phyloP scores from a whole-genome alignment of 2,797 vertebrate species.

The Arremon brunneinucha region DNA sequence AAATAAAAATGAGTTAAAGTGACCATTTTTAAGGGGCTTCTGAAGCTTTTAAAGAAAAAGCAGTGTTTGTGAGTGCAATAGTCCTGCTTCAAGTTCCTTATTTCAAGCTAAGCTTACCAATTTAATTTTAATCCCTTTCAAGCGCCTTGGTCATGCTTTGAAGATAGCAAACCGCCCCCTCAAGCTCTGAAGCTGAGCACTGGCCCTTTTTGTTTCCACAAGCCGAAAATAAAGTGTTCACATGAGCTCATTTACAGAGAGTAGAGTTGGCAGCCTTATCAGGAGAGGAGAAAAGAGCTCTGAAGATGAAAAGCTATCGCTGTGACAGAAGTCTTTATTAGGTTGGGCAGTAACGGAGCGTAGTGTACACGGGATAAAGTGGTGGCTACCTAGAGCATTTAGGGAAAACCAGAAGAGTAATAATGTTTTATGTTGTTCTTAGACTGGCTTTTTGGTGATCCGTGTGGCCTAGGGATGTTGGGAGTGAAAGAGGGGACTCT shows the following conservation, averaged over 20 bases:
- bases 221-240: conserved; percentile 74
- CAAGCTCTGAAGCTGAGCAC: conserved; percentile 55
- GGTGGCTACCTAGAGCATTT: conserved; percentile 71
- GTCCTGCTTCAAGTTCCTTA: conserved; percentile 38
- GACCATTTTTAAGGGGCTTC: not conserved
- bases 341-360: conserved; percentile 73
- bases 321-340: conserved; percentile 82
- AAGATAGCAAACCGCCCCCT: conserved; percentile 49
- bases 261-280: conserved; percentile 78
- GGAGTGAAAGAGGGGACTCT: not conserved
- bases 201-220: conserved; percentile 69
- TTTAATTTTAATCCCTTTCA: conserved; percentile 71
- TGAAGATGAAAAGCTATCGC: conserved; percentile 76
- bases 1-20: conserved; percentile 26
- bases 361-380: conserved; percentile 67
- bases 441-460: conserved; percentile 50
- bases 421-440: conserved; percentile 67
- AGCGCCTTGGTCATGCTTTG: conserved; percentile 57
- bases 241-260: conserved; percentile 77
- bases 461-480: conserved; percentile 37
- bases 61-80: not conserved
- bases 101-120: conserved; percentile 35
- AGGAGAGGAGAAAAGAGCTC: conserved; percentile 70
- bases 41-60: conserved; percentile 10
- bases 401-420: conserved; percentile 67